A percentile compares a stretch with the other conserved stretches of the same genome.
Conservation (phyloP, 2,888 invertebrate genomes). For the Operophtera brumata region DNA sequence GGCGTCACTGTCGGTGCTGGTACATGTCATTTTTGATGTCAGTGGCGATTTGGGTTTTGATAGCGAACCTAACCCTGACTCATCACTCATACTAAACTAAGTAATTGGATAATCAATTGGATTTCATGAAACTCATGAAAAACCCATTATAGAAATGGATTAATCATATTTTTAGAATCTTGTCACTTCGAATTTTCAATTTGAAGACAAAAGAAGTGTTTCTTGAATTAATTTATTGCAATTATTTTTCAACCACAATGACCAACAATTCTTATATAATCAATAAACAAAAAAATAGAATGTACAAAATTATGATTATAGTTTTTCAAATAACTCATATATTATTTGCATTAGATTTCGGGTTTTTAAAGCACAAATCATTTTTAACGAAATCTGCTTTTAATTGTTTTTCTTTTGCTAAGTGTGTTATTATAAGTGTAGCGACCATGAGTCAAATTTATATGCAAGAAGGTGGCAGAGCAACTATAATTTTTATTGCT, state of each 20-base stretch:
- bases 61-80: too few relatives aligned
- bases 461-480: too few relatives aligned
- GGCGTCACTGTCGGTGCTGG: too few relatives aligned
- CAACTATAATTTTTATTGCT: not conserved
- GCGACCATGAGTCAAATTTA: not conserved
- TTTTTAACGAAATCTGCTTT: not conserved
- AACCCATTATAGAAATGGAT: too few relatives aligned
- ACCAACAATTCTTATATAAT: too few relatives aligned
- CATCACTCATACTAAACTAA: too few relatives aligned
- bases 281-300: not conserved
- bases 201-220: too few relatives aligned
- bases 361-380: not conserved
- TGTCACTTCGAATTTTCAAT: not conserved
- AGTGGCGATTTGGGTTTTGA: too few relatives aligned
- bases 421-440: not conserved
- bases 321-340: not conserved
- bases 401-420: not conserved
- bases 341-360: not conserved
- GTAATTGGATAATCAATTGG: not conserved
- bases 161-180: not conserved
- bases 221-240: too few relatives aligned
- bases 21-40: too few relatives aligned
- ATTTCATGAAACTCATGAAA: not conserved
- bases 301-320: not conserved
- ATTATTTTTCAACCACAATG: too few relatives aligned